Conservation (phyloP, 2,888 invertebrate species). For the Choristoneura rosaceana region DNA sequence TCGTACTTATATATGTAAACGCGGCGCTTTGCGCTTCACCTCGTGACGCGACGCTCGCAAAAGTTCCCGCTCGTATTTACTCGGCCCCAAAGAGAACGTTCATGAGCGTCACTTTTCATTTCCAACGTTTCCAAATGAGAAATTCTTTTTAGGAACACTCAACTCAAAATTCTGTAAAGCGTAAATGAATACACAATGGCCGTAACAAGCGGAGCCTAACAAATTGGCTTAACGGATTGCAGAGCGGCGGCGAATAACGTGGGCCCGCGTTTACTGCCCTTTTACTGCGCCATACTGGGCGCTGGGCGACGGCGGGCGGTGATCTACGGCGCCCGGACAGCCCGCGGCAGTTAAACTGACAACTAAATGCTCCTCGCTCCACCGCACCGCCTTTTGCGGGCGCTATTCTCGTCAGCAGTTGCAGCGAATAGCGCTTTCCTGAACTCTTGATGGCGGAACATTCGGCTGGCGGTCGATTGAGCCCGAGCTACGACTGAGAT, state of each 20-base stretch:
- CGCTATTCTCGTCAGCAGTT: conserved; percentile 1
- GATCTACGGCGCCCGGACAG: conserved; percentile 8
- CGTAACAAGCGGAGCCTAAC: conserved; percentile 36
- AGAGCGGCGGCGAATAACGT: neutral
- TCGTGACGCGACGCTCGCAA: neutral
- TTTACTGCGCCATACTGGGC: neutral
- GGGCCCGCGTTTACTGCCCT: neutral
- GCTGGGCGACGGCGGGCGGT: neutral
- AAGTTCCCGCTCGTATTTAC: conserved; percentile 18
- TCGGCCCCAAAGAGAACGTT: conserved; percentile 20
- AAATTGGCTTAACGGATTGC: conserved; percentile 35
- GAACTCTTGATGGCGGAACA: neutral
- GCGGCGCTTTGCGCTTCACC: neutral
- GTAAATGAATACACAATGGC: conserved; percentile 40
- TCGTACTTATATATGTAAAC: neutral
- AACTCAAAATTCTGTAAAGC: conserved; percentile 30
- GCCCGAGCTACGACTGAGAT: neutral
- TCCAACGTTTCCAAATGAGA: conserved; percentile 32
- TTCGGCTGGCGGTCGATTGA: neutral
- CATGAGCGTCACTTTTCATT: conserved; percentile 36
- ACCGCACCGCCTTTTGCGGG: neutral
- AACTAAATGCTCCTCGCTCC: neutral
- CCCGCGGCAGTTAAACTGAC: neutral
- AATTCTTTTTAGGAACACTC: conserved; percentile 35
- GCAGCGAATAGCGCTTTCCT: conserved; percentile 4